Base-by-base conservation (phyloP, 2,113 vertebrate genomes). In the Onychorhynchus coronatus region DNA sequence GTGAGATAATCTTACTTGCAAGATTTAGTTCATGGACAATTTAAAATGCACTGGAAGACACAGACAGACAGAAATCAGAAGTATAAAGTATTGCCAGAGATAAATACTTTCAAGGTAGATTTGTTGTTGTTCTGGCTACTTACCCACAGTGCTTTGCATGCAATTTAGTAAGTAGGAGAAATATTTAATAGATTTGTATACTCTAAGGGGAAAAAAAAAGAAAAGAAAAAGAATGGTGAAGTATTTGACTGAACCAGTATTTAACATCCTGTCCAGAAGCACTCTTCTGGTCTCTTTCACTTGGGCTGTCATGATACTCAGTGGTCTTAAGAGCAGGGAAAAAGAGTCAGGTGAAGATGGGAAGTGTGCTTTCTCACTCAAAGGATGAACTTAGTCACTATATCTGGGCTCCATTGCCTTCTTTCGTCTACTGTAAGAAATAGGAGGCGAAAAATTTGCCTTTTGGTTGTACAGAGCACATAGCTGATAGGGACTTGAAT, bases 121-220 rank as follows among this genome's bases (percentile, higher is more conserved):
- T 95, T 91, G 71, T 91, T 96, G 47, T n/a, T 71, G 11, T 58
- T 79, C 81, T 96, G 95, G 91, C 84, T 76, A 76, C 44, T 19
- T 74, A 82, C 85, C 91, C 78, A 63, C 19, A 55, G 63, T 35
- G 27, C 35, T 91, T 62, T 83, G 67, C 30, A 47, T 55, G 85
- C 25, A 62, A 80, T 58, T 79, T 70, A 88, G 79, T 88, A 82
- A 0, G 44, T 35, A 73, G 58, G 21, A 89, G 20, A 91, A 96
- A 82, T 66, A 79, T 46, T 89, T 92, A 75, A 66, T 49, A 35
- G 56, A 75, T 77, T 72, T 78, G 30, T 78, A 85, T 78, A 28
- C 20, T 62, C 74, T 41, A 68, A 41, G 7, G n/a, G 4, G 25
- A 16, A 12, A 8, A 7, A 14, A 30, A 41, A 66, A 6, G 9